phyloP scores from a whole-genome alignment of 2,113 vertebrate genomes.

The Leptobrachium ailaonicum region DNA sequence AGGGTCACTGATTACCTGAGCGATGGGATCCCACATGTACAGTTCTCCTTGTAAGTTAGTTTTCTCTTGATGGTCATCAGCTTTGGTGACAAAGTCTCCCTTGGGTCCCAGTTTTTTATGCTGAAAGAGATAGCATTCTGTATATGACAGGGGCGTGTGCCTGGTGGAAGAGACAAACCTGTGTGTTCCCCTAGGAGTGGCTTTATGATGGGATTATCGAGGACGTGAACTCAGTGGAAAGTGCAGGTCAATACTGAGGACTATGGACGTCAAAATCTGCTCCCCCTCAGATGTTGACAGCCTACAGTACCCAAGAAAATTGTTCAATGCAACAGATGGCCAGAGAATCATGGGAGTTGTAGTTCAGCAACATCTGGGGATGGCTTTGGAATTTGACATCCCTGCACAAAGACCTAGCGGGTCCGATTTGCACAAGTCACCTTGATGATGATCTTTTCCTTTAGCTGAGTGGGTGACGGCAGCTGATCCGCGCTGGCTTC shows the following conservation, averaged over 20 bases:
- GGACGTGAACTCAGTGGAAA: no score
- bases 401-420: no score
- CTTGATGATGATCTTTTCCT: constrained; percentile 93
- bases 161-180: background rate
- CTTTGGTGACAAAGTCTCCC: constrained; percentile 68
- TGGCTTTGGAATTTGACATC: no score
- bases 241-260: no score
- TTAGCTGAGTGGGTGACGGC: constrained; percentile 89
- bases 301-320: no score
- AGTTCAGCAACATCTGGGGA: no score
- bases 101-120: constrained; percentile 89
- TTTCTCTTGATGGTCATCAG: constrained; percentile 80
- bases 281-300: no score
- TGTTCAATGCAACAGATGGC: no score
- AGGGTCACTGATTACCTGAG: constrained; percentile 74
- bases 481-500: constrained; percentile 91
- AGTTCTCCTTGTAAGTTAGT: constrained; percentile 86
- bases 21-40: constrained; percentile 94
- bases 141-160: background rate
- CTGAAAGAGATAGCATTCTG: constrained; percentile 60
- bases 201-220: no score
- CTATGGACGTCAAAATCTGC: no score
- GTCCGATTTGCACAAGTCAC: constrained; percentile 55
- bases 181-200: no score
- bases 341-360: no score